Conservation (phyloP, 2,113 vertebrate species). For the Gnathonemus echidnorhynchus region DNA sequence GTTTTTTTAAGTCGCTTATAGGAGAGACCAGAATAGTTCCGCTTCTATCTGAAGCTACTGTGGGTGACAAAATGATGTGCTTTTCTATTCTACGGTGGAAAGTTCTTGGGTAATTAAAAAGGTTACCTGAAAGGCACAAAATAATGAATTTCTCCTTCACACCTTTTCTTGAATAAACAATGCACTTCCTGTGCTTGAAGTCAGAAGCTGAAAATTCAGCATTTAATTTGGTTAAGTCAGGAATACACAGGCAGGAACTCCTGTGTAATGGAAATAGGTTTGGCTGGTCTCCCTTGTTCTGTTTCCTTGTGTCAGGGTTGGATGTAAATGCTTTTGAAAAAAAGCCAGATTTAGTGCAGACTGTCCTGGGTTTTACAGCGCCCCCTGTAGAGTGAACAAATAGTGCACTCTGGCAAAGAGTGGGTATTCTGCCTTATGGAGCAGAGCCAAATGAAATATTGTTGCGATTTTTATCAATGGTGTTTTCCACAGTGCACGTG, state of each 20-base stretch:
- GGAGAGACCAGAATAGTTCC: neutral
- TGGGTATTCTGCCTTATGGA: neutral
- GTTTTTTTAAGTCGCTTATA: neutral
- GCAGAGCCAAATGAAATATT: conserved; percentile 17
- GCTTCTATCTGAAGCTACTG: neutral
- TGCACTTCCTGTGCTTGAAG: neutral
- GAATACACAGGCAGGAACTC: neutral
- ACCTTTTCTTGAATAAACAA: neutral
- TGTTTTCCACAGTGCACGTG: neutral
- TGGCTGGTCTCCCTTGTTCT: neutral
- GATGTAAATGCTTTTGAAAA: neutral
- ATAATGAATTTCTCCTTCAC: neutral
- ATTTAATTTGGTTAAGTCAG: neutral
- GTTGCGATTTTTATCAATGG: conserved; percentile 13
- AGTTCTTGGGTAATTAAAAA: neutral
- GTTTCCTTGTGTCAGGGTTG: neutral
- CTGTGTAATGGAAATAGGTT: neutral
- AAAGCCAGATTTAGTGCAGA: neutral
- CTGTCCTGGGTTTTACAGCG: neutral
- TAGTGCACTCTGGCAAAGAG: neutral
- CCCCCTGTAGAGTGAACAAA: conserved; percentile 2
- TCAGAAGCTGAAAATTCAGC: neutral
- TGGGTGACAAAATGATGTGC: neutral
- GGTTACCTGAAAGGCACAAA: neutral
- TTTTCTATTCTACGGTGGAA: neutral